Percentiles rank a stretch among this genome's conserved stretches.
Evolutionary conservation across 2,797 vertebrate species (phyloP).

Genomic region (Syndactyla subalaris): DNA sequence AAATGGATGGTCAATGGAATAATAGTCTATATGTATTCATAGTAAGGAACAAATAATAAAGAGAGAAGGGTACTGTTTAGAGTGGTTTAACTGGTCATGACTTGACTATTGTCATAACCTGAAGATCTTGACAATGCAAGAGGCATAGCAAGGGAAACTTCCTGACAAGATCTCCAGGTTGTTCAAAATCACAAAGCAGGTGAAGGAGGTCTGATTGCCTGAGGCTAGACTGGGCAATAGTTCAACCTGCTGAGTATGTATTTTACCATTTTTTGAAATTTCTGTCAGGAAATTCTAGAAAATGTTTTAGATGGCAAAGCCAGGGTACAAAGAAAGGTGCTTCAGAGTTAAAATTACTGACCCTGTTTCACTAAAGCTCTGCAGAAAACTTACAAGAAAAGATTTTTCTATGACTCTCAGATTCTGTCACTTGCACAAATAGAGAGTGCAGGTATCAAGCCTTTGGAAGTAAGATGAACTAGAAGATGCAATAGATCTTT

Average conservation of each 20-base stretch:
- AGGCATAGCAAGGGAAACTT: neutral
- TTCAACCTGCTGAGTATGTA: neutral
- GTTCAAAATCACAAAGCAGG: neutral
- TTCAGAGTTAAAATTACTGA: neutral
- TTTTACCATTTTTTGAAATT: neutral
- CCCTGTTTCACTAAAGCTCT: neutral
- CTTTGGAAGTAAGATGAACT: neutral
- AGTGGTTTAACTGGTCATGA: neutral
- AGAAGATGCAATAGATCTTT: constrained; percentile 2
- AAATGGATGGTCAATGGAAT: neutral
- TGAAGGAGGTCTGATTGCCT: neutral
- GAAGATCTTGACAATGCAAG: neutral
- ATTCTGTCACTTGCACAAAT: neutral
- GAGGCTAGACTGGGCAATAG: neutral
- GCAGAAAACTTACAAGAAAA: neutral
- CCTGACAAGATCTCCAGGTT: neutral
- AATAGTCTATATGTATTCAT: neutral
- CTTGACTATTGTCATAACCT: neutral
- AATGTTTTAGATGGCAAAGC: neutral
- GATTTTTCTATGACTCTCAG: neutral
- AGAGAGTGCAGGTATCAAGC: neutral
- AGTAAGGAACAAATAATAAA: neutral
- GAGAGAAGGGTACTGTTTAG: neutral
- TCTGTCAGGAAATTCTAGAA: neutral
- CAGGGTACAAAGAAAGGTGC: neutral